These are phyloP conservation scores for Lasiommata megera DNA, from an alignment of 2,888 invertebrate genomes.

Conservation along the genomic window DNA sequence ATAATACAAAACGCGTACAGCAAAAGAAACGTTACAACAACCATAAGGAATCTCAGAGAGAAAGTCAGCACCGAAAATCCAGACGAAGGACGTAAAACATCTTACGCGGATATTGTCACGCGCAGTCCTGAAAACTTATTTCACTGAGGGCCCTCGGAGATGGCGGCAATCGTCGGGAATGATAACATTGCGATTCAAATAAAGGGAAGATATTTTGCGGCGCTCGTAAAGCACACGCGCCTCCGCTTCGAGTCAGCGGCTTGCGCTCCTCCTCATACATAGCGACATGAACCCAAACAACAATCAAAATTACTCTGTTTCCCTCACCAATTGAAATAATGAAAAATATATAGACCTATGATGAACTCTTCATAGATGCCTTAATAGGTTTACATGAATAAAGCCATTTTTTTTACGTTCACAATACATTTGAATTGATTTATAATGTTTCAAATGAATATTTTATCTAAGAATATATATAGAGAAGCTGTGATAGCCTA, in stretches of 20 bases:
- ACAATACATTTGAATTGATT: too few relatives aligned
- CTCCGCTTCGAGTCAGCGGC: conserved; percentile 52
- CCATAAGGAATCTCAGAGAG: conserved; percentile 4
- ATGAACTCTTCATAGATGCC: too few relatives aligned
- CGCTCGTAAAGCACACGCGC: conserved; percentile 64
- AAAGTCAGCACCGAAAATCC: conserved; percentile 9
- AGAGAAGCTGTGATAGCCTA: too few relatives aligned
- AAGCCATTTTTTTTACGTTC: too few relatives aligned
- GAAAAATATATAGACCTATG: too few relatives aligned
- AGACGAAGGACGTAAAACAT: conserved; percentile 9
- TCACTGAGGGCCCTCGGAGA: conserved; percentile 34
- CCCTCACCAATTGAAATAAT: too few relatives aligned
- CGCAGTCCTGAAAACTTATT: conserved; percentile 40
- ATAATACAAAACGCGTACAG: not conserved
- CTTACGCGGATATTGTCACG: conserved; percentile 35
- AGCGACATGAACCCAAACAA: conserved; percentile 29
- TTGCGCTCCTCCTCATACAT: conserved; percentile 24
- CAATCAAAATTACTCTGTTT: too few relatives aligned
- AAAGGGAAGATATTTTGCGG: conserved; percentile 56
- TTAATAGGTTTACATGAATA: too few relatives aligned
- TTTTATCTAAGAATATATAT: too few relatives aligned
- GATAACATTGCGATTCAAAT: conserved; percentile 64
- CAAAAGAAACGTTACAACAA: not conserved
- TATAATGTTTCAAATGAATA: too few relatives aligned
- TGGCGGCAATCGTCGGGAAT: conserved; percentile 42